Base-by-base conservation (phyloP, 2,113 vertebrate genomes). In the Calyptomena viridis region DNA sequence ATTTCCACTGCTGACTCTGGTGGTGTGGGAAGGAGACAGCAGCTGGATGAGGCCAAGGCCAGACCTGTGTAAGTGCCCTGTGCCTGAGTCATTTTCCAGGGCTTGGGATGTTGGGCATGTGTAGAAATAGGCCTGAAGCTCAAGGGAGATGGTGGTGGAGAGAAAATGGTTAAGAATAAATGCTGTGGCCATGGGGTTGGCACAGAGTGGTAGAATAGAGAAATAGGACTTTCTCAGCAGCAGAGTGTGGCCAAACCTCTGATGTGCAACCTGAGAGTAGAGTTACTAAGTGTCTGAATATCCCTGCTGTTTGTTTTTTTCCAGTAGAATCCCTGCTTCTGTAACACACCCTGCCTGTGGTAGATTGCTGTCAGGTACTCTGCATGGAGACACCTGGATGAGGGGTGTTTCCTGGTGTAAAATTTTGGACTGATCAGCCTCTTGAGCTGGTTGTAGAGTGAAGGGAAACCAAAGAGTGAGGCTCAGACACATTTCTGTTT, bases 11-110 rank as follows among this genome's bases (percentile, higher is more conserved):
- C 80, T 87, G 88, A 39, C 72, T 85, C 75, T 1, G 30, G 88
- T 71, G 64, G 50, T 5, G 27, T 92, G 93, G 95, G 95, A 96
- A 96, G 89, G 64, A 95, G 87, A 49, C 60, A 39, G 44, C 81
- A 92, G 27, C 76, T 68, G 77, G 59, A 59, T 18, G 50, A 59
- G 62, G 47, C 84, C 40, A 37, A 87, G 89, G 78, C 59, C 60
- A 56, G 37, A 50, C 64, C 79, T 56, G 6, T 56, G 22, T 46
- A 66, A 91, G 83, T 73, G 52, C 72, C 63, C n/a, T 49, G 5
- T 22, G 35, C 24, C 24, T 53, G 9, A n/a, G 84, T 73, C 28
- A n/a, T 82, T 75, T 77, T 59, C 78, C 40, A 42, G 74, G 62
- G n/a, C 2, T 56, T 68, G 39, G n/a, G 23, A 13, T 28, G 20